Evolutionary conservation across 2,113 vertebrate genomes (phyloP), one percentile per base, ranked within the genome.

Genomic region (Alosa alosa): DNA sequence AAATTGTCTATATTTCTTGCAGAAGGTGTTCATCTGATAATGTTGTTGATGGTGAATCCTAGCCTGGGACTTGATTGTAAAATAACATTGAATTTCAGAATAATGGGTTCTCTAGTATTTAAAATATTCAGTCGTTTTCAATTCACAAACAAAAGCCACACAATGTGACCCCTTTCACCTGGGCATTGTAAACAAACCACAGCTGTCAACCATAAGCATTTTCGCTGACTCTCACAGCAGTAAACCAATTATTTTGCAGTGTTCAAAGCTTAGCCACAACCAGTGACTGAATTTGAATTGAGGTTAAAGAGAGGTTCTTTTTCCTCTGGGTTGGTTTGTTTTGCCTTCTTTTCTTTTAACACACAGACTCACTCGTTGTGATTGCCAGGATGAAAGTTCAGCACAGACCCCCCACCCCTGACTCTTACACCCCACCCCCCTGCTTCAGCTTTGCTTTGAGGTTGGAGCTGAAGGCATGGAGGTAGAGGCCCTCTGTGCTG

Each of bases 271-370:
- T 36, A 36, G 72, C 72, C 72, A 78, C 15, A 78, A 39, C 36
- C 72, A 78, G 72, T 78, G 72, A 78, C 31, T 36, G 31, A 78
- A 78, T 78, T 78, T 78, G 31, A 78, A 78, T 78, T 78, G 72
- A 78, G 72, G 72, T 78, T 36, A 78, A 39, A 78, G 72, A 39
- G 13, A 39, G 13, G 17, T 36, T 78, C 13, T 75, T 78, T 78
- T 78, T 18, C 36, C 39, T 39, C 13, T 78, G 13, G 31, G 31
- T 78, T 78, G 72, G 31, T 78, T 78, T 78, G 31, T 39, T 72
- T 78, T 78, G 31, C 36, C 15, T 78, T 78, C 36, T 68, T 68
- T 72, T 72, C n/a, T 64, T 64, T 64, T 9, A 7, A 36, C 25
- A 78, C 31, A 17, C 25, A 39, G 10, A 5, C 72, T 31, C 36